Evolutionary conservation across 2,888 invertebrate genomes (phyloP), one percentile per base, ranked within the genome.

Genomic region (Phyllotreta striolata): DNA sequence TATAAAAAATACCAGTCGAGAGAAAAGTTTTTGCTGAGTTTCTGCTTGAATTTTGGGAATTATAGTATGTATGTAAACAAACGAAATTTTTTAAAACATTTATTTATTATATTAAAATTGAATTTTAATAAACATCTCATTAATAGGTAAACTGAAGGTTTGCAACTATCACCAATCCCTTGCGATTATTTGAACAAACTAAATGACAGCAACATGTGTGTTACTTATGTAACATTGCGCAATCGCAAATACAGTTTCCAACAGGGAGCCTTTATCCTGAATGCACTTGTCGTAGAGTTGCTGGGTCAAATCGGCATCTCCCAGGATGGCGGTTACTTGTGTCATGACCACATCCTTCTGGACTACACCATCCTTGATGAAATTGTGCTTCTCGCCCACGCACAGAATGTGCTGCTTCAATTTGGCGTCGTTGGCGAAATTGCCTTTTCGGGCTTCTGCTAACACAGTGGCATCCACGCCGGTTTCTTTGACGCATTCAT

Each of bases 311-410:
- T 55, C 57, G 51, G 68, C 63, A n/a, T 68, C 51, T 10, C 62
- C 59, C n/a, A 58, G 62, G 3, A 49, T 14, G 9, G 1, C 40
- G 10, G n/a, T 55, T 12, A 67, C 62, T 67, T 65, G 72, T 10
- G 38, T 51, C 37, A 69, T 66, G n/a, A 77, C 52, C 1, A 69
- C 71, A 1, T 69, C 72, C 7, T 57, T 44, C 14, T 75, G 70
- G 46, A 72, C 56, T 54, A 72, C 69, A n/a, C 77, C 77, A 9
- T 62, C 68, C 3, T 69, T 73, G 55, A 73, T 72, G 72, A 76
- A 69, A 12, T 73, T 72, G 3, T 69, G 54, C 47, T 71, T 74
- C 55, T 74, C 76, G 6, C 66, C 62, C 34, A 76, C 56, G 55
- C 77, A 77, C 37, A 70, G 62, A 0, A 71, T 24, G 49, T 73